Conservation (phyloP, 2,797 vertebrate species). For the Cygnus olor region DNA sequence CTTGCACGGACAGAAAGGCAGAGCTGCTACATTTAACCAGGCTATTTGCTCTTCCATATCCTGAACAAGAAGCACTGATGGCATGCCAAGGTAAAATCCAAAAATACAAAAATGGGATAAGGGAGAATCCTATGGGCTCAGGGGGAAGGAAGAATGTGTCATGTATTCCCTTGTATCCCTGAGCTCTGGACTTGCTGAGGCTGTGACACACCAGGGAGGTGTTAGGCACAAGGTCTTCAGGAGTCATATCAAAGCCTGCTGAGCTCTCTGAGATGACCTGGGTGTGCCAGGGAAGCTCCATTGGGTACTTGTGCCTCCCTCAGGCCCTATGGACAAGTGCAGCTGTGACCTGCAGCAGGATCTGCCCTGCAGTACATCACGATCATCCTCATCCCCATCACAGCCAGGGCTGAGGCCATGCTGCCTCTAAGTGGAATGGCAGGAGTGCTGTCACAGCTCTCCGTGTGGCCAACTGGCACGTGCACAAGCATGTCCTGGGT, state of each 20-base stretch:
- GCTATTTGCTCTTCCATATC: not conserved
- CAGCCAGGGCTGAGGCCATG: not conserved
- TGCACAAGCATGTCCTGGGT: not conserved
- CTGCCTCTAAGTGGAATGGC: not conserved
- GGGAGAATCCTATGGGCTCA: not conserved
- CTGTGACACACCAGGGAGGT: not conserved
- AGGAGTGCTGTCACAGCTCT: not conserved
- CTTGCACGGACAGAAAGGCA: not conserved
- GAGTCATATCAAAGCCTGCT: not conserved
- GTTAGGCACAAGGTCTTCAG: not conserved
- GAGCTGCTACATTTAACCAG: not conserved
- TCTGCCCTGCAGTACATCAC: not conserved
- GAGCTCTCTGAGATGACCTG: not conserved
- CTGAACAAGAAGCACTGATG: not conserved
- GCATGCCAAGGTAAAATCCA: accelerated
- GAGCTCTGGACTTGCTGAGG: not conserved
- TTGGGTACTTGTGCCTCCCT: not conserved
- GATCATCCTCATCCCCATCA: not conserved
- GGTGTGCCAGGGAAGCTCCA: not conserved
- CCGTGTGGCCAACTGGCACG: accelerated
- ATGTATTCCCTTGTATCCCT: not conserved
- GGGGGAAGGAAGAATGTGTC: not conserved
- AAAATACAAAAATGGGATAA: not conserved
- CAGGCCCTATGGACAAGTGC: not conserved
- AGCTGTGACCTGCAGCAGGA: not conserved